These are phyloP conservation scores for Hirundichthys speculiger DNA, from an alignment of 2,113 vertebrate species.

Conservation along the genomic window DNA sequence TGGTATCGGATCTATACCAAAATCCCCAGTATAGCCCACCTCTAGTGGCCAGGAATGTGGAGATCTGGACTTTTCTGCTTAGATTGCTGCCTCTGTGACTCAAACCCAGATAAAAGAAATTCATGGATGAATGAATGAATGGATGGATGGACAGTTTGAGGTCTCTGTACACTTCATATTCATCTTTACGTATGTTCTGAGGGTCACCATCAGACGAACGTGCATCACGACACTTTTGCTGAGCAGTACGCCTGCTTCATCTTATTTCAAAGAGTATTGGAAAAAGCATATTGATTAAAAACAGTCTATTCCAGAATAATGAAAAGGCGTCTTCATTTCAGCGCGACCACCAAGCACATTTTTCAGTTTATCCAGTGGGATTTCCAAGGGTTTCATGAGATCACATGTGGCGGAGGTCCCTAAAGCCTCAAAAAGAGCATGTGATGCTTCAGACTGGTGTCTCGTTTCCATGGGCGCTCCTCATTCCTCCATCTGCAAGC, in stretches of 20 bases:
- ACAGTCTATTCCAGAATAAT: constrained; percentile 1
- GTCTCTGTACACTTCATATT: background rate
- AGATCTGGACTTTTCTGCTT: too few species aligned
- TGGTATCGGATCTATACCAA: too few species aligned
- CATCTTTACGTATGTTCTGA: background rate
- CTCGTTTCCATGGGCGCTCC: background rate
- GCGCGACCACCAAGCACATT: constrained; percentile 20
- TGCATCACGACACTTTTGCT: background rate
- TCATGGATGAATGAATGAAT: too few species aligned
- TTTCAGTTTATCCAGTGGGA: constrained; percentile 37
- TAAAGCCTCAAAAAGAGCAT: constrained; percentile 11
- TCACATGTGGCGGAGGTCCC: constrained; percentile 32
- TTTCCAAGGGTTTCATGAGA: constrained; percentile 44
- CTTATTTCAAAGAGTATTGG: background rate
- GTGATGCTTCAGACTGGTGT: constrained; percentile 19
- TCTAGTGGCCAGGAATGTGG: too few species aligned
- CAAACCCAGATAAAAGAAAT: too few species aligned
- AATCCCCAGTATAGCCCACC: too few species aligned
- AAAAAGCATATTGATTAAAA: background rate
- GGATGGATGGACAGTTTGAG: too few species aligned
- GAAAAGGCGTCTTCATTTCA: constrained; percentile 20
- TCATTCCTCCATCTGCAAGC: constrained; percentile 6
- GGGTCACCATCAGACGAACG: background rate
- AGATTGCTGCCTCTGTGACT: too few species aligned
- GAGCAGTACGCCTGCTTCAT: background rate